Conservation (phyloP, 2,113 vertebrate genomes). For the Mionectes macconnelli region DNA sequence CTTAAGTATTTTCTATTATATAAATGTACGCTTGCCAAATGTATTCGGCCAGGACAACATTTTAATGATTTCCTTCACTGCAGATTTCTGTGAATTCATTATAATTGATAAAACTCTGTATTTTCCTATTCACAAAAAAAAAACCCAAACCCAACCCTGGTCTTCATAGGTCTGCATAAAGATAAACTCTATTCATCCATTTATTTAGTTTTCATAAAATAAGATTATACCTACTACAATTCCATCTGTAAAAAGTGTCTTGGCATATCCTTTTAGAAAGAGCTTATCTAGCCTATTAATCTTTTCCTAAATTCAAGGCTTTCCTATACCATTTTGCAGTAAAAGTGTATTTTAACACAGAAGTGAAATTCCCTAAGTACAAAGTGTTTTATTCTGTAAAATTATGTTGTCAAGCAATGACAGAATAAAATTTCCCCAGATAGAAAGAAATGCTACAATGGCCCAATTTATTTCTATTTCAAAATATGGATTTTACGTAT, state of each 20-base stretch:
- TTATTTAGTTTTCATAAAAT: conserved; percentile 21
- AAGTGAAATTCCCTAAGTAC: not conserved
- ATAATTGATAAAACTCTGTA: conserved; percentile 20
- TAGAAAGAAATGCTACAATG: not conserved
- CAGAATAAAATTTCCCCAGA: conserved; percentile 36
- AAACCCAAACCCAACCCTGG: not conserved
- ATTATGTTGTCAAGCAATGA: conserved; percentile 21
- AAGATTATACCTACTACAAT: not conserved
- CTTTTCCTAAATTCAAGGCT: not conserved
- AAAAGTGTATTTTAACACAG: not conserved
- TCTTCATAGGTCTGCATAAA: not conserved
- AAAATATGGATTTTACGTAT: not conserved
- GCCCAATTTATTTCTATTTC: conserved; percentile 10
- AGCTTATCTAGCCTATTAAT: conserved; percentile 11
- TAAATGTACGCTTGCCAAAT: not conserved
- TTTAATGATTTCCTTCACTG: conserved; percentile 39
- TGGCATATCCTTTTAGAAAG: conserved; percentile 1
- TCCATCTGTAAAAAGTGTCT: not conserved
- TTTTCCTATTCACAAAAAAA: conserved; percentile 8
- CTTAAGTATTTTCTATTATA: not conserved
- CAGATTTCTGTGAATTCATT: conserved; percentile 33
- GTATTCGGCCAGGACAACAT: conserved; percentile 5
- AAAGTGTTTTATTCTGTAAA: conserved; percentile 14
- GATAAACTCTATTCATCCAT: conserved; percentile 21
- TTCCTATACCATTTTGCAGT: not conserved